Evolutionary conservation across 2,888 invertebrate species (phyloP).

Genomic region (Hirtodrosophila duncani): DNA sequence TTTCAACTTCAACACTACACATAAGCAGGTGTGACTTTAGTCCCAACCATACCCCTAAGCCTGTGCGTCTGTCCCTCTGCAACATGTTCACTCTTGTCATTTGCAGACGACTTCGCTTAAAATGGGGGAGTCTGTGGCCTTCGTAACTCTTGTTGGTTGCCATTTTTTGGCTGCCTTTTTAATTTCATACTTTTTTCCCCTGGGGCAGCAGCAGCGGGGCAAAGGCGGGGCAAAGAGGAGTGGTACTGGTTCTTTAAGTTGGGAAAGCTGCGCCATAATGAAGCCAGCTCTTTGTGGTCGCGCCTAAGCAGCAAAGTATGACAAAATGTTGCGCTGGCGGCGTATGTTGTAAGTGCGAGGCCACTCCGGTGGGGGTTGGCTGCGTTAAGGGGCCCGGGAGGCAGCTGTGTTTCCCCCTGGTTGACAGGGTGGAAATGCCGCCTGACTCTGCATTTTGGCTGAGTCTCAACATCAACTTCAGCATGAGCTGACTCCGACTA

Average conservation of each 20-base stretch:
- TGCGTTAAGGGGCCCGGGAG: too few species aligned
- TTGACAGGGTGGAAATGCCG: too few species aligned
- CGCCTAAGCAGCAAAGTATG: conserved; percentile 48
- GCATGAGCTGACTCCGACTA: conserved; percentile 53
- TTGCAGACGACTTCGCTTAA: conserved; percentile 10
- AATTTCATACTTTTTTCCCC: conserved; percentile 41
- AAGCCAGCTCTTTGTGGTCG: conserved; percentile 38
- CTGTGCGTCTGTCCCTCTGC: conserved; percentile 1
- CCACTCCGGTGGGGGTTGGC: conserved; percentile 9
- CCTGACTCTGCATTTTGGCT: conserved; percentile 43
- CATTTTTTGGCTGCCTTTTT: conserved; percentile 32
- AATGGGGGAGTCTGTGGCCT: conserved; percentile 2
- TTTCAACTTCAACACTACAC: conserved; percentile 39
- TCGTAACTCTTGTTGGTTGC: conserved; percentile 35
- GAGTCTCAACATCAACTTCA: too few species aligned
- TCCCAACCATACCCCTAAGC: neutral
- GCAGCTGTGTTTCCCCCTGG: too few species aligned
- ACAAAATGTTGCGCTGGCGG: conserved; percentile 46
- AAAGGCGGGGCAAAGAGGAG: too few species aligned
- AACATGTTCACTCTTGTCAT: conserved; percentile 30
- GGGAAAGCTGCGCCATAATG: conserved; percentile 43
- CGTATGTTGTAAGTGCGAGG: conserved; percentile 27
- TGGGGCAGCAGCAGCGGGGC: neutral
- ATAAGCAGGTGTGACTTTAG: conserved; percentile 34
- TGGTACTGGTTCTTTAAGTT: conserved; percentile 1